Evolutionary conservation across 2,797 vertebrate species (phyloP).

Genomic region (Acrossocheilus wenchowensis): DNA sequence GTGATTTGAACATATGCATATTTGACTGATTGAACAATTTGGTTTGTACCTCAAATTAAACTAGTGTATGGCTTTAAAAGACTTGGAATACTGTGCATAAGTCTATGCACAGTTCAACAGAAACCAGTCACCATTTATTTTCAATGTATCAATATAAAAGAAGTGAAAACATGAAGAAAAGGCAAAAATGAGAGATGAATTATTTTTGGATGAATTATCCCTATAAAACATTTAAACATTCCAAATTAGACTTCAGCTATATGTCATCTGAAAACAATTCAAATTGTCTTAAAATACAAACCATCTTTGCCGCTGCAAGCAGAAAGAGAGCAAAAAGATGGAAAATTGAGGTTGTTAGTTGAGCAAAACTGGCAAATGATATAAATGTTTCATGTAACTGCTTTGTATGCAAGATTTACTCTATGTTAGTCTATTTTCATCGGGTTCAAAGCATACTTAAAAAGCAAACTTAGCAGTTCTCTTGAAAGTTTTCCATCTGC

Average conservation of each 20-base stretch:
- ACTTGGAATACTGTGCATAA: background rate
- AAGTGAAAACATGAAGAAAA: background rate
- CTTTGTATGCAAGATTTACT: background rate
- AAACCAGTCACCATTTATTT: background rate
- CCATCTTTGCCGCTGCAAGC: conserved; percentile 95
- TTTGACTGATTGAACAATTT: background rate
- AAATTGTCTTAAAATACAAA: conserved; percentile 81
- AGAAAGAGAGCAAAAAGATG: conserved; percentile 73
- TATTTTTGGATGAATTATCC: background rate
- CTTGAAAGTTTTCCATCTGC: background rate
- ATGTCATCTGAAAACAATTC: background rate
- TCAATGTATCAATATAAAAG: background rate
- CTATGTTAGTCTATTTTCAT: conserved; percentile 5
- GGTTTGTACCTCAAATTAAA: background rate
- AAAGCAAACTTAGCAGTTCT: conserved; percentile 3
- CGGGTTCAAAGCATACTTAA: background rate
- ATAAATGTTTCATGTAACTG: conserved; percentile 52
- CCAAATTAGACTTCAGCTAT: background rate
- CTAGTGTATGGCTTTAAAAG: background rate
- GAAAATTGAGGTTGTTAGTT: conserved; percentile 62
- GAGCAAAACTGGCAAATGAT: conserved; percentile 61
- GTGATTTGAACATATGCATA: background rate
- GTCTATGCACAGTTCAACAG: background rate
- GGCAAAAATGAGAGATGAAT: background rate
- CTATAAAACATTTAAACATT: background rate